Evolutionary conservation across 2,797 vertebrate species (phyloP), one percentile per base, ranked within the genome.

Genomic region (Danio kyathit): DNA sequence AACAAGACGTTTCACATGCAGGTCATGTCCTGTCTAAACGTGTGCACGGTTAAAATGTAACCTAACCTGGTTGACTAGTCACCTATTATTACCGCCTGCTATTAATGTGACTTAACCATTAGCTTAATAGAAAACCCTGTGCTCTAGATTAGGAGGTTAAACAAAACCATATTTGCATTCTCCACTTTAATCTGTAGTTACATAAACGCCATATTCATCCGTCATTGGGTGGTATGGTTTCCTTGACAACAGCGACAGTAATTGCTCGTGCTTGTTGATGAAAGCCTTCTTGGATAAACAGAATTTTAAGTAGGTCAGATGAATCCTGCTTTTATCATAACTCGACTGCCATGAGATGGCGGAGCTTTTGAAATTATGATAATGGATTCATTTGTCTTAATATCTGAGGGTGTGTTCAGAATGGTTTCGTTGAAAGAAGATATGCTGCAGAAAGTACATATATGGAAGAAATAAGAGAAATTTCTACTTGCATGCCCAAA

Each of bases 171-270:
- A 48, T 49, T 66, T 69, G 76, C 72, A 74, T 69, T 61, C 41
- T 54, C 19, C 21, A 63, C 71, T 64, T 64, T 40, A 59, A 61
- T 70, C 40, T 17, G 16, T 14, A 49, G 65, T 64, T 64, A 74
- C 56, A 49, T 76, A 83, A 84, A 79, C 64, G n/a, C 51, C 66
- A 74, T 79, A 57, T n/a, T 64, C 59, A 41, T 79, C 76, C 13
- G 13, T 64, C 77, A 51, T 83, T 75, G 48, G 63, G 76, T 52
- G 29, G 81, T 75, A 74, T 69, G 51, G 85, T 85, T 88, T 83
- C 81, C 85, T 71, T 83, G 85, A 83, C 80, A 86, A 88, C 83
- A 65, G 85, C 64, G 65, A 61, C 70, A 70, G 79, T 82, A 80
- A 88, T 84, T 74, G 82, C 60, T 83, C 38, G 60, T 61, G 80